These are phyloP conservation scores for Steatornis caripensis DNA, from an alignment of 2,113 vertebrate species.

Conservation along the genomic window DNA sequence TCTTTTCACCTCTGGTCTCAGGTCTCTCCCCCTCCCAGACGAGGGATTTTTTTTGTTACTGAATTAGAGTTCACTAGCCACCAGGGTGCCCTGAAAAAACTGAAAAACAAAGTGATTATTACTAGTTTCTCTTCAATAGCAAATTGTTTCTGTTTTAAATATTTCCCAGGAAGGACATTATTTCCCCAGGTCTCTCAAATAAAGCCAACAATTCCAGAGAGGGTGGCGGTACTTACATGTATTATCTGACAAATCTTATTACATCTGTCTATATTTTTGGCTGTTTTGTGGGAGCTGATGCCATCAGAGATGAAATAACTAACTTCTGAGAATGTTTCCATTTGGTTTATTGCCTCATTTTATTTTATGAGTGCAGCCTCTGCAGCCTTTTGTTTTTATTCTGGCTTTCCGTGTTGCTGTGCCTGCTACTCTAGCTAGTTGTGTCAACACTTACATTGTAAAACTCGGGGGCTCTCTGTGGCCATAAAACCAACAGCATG, in stretches of 20 bases:
- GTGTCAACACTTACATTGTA: background rate
- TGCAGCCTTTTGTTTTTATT: background rate
- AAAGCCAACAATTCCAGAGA: background rate
- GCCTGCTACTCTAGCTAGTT: background rate
- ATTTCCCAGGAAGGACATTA: background rate
- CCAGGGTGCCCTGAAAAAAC: background rate
- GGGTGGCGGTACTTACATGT: background rate
- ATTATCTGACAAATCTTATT: background rate
- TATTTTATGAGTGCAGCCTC: constrained; percentile 27
- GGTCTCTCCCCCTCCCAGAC: background rate
- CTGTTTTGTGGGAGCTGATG: background rate
- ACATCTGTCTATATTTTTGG: background rate
- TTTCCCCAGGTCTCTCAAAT: background rate
- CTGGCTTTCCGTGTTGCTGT: background rate
- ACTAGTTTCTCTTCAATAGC: background rate
- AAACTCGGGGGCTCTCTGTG: background rate
- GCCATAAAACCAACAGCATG: background rate
- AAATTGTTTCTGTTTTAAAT: background rate
- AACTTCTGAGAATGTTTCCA: background rate
- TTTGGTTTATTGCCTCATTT: constrained; percentile 31
- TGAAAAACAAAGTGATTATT: background rate
- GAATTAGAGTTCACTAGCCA: background rate
- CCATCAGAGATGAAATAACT: constrained; percentile 14
- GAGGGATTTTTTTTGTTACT: background rate
- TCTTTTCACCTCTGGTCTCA: background rate